Conservation (phyloP, 2,888 invertebrate genomes). For the Gisinianus flammeolus region DNA sequence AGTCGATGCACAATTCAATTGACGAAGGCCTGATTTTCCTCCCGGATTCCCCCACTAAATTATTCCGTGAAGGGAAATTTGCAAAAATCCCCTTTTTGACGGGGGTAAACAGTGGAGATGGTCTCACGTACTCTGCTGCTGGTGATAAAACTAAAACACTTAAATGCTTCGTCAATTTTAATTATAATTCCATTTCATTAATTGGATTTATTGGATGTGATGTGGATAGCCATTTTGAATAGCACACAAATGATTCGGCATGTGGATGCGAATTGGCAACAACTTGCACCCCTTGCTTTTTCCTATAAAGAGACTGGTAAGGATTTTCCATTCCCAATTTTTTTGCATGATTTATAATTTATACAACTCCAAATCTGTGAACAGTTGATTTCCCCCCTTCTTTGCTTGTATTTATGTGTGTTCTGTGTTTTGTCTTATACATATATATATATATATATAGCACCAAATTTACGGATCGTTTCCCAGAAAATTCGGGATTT, state of each 20-base stretch:
- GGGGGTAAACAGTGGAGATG: conserved; percentile 46
- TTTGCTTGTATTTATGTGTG: not conserved
- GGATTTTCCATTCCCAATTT: no score
- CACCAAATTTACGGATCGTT: conserved; percentile 36
- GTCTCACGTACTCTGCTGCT: conserved; percentile 42
- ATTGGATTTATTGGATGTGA: no score
- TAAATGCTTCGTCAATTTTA: conserved; percentile 7
- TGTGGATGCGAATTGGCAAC: conserved; percentile 43
- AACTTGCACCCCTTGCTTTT: conserved; percentile 46
- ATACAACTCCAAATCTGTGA: no score
- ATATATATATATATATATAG: not conserved
- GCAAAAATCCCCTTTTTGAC: conserved; percentile 43
- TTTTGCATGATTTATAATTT: not conserved
- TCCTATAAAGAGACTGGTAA: conserved; percentile 42
- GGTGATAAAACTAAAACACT: conserved; percentile 3
- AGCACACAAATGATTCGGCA: conserved; percentile 38
- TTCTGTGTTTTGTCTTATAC: not conserved
- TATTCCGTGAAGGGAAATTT: conserved; percentile 43
- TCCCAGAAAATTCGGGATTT: conserved; percentile 43
- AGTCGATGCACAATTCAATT: conserved; percentile 33
- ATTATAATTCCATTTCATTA: no score
- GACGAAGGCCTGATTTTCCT: conserved; percentile 42
- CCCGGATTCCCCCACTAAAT: conserved; percentile 45
- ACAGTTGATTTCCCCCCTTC: no score
- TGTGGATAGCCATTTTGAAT: conserved; percentile 29